Evolutionary conservation across 2,113 vertebrate species (phyloP).

Genomic region (Forbesichthys agassizii): DNA sequence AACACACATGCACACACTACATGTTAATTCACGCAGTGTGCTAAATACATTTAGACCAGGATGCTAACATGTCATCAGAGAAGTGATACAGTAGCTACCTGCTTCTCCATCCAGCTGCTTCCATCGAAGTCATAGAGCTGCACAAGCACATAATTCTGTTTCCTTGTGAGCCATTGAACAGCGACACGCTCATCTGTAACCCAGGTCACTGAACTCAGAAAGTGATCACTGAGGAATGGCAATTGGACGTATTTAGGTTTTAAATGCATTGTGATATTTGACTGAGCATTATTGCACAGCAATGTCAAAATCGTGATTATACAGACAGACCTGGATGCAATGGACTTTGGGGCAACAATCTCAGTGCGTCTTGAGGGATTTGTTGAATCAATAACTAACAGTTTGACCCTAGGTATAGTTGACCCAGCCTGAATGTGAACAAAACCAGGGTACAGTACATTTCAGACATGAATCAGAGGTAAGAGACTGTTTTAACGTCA

Average conservation of each 20-base stretch:
- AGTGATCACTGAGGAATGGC: constrained; percentile 84
- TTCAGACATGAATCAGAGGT: no score
- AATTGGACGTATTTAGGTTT: constrained; percentile 50
- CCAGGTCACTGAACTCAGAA: constrained; percentile 93
- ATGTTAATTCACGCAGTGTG: no score
- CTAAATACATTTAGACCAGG: no score
- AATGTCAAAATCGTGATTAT: background rate
- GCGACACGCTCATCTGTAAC: constrained; percentile 85
- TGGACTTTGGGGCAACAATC: constrained; percentile 78
- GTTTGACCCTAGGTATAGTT: constrained; percentile 83
- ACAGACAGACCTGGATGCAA: constrained; percentile 82
- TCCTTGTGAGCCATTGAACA: constrained; percentile 90
- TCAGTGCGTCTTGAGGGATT: constrained; percentile 69
- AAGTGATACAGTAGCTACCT: constrained; percentile 72
- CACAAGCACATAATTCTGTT: constrained; percentile 88
- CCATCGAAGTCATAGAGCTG: constrained; percentile 88
- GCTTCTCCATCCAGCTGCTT: constrained; percentile 81
- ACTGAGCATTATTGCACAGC: background rate
- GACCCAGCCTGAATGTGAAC: constrained; percentile 84
- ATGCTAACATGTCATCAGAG: no score
- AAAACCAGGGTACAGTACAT: no score
- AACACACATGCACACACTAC: background rate
- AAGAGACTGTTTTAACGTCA: no score
- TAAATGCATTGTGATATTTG: constrained; percentile 25
- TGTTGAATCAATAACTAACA: constrained; percentile 84